A percentile compares a stretch with the other conserved stretches of the same genome.
phyloP scores from a whole-genome alignment of 2,797 vertebrate species.

The Molossus alvarezi region DNA sequence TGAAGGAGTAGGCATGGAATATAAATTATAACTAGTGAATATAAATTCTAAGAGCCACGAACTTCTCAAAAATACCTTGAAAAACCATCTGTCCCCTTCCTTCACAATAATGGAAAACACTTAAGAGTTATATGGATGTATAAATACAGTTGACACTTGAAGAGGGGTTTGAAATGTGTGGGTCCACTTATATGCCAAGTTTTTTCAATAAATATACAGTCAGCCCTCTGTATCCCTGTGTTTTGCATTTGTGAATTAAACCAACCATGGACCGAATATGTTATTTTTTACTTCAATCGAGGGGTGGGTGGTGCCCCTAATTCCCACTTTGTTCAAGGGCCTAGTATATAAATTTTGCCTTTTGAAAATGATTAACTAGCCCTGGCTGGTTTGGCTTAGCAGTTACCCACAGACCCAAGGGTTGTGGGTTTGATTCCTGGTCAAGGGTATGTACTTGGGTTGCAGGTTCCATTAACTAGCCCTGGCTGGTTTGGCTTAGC shows the following conservation, averaged over 20 bases:
- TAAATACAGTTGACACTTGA: background rate
- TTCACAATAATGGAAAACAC: background rate
- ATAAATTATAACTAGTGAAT: constrained; percentile 23
- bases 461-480: too few relatives aligned
- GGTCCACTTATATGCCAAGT: background rate
- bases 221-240: background rate
- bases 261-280: background rate
- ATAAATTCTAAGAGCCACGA: constrained; percentile 3
- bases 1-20: background rate
- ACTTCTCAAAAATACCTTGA: constrained; percentile 35
- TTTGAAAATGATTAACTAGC: constrained; percentile 51
- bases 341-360: background rate
- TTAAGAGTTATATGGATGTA: constrained; percentile 32
- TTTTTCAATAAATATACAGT: background rate
- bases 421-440: too few relatives aligned
- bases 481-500: too few relatives aligned
- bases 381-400: too few relatives aligned
- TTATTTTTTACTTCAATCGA: background rate
- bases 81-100: background rate
- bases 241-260: background rate
- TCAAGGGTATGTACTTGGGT: too few relatives aligned
- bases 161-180: background rate
- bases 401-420: too few relatives aligned
- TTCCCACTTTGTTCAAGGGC: background rate
- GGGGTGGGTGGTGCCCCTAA: too few relatives aligned